A percentile compares a stretch with the other conserved stretches of the same genome.
Conservation (phyloP, 2,888 invertebrate genomes). For the Torymus auratus region DNA sequence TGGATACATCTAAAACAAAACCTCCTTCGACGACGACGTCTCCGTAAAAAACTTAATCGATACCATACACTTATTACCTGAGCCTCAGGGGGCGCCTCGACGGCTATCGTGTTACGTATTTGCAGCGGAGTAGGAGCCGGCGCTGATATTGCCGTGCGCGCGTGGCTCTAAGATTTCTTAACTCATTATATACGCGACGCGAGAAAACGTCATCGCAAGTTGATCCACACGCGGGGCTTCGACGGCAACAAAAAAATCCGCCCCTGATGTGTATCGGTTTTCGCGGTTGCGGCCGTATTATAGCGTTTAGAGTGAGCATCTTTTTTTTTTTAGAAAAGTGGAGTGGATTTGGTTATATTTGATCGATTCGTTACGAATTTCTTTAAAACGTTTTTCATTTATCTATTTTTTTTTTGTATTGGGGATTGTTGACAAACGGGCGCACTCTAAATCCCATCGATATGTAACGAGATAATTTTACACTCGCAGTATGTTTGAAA, state of each 20-base stretch:
- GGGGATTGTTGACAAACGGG: no score
- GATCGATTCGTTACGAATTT: no score
- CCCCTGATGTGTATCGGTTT: constrained; percentile 17
- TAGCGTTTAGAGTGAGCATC: no score
- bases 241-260: background rate
- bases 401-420: no score
- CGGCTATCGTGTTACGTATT: constrained; percentile 44
- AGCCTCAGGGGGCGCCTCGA: background rate
- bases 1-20: no score
- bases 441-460: no score
- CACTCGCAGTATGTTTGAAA: no score
- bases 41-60: constrained; percentile 5
- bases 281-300: constrained; percentile 4
- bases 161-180: constrained; percentile 34
- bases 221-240: constrained; percentile 1
- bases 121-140: background rate
- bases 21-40: background rate
- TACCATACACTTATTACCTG: background rate
- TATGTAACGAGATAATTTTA: no score
- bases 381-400: no score
- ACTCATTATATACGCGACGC: constrained; percentile 22
- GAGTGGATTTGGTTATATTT: no score
- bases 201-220: constrained; percentile 2
- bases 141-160: no score
- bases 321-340: no score